A percentile compares a stretch with the other conserved stretches of the same genome.
phyloP scores from a whole-genome alignment of 2,113 vertebrate species.

The Dryoscopus gambensis region DNA sequence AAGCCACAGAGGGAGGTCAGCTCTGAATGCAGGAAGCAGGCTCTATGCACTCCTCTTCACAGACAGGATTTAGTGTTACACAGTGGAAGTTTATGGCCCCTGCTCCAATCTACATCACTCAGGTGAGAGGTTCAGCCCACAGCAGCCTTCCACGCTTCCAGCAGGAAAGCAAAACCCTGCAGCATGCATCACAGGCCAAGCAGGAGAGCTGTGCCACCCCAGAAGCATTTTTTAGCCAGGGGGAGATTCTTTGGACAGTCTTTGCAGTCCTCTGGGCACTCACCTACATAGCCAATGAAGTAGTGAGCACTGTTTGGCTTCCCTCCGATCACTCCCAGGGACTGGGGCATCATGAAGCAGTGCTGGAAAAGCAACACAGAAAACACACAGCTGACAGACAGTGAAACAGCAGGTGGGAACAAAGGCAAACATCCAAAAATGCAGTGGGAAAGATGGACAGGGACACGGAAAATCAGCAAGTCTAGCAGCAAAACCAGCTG shows the following conservation, averaged over 20 bases:
- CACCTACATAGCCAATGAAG: conserved; percentile 98
- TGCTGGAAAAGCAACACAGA: conserved; percentile 77
- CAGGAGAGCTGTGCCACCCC: neutral
- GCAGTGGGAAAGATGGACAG: neutral
- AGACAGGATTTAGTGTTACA: neutral
- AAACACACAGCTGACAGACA: conserved; percentile 43
- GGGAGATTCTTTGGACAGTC: neutral
- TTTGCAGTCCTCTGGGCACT: conserved; percentile 39
- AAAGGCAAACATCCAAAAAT: neutral
- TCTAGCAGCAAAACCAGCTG: neutral
- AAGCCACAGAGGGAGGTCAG: neutral
- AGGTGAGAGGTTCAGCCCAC: neutral
- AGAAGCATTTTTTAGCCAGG: neutral
- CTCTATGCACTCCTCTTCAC: neutral
- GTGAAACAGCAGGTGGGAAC: conserved; percentile 10
- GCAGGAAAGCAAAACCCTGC: neutral
- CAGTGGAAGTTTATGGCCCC: neutral
- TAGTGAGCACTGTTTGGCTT: conserved; percentile 99
- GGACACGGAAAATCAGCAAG: neutral
- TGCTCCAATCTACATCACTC: neutral
- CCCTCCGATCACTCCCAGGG: conserved; percentile 95
- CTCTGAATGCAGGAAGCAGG: neutral
- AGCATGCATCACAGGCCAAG: neutral
- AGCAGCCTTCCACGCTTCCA: neutral
- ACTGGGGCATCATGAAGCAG: conserved; percentile 98